Evolutionary conservation across 2,888 invertebrate species (phyloP).

Genomic region (Romanomermis culicivorax): DNA sequence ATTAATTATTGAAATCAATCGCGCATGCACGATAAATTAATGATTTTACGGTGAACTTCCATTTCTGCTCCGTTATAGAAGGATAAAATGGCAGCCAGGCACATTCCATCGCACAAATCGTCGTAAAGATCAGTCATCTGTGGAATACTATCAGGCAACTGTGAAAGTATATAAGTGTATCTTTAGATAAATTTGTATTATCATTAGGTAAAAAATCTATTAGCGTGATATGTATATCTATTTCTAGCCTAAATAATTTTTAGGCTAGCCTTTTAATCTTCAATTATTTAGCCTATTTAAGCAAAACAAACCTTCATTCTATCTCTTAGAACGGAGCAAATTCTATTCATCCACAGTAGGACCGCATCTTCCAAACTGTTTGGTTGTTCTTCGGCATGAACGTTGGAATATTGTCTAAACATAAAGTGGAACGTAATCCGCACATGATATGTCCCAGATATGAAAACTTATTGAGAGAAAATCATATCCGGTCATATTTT

Average conservation of each 20-base stretch:
- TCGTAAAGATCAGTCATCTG: slow-evolving; percentile 28
- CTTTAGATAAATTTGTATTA: too few species aligned
- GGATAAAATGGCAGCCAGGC: slow-evolving; percentile 21
- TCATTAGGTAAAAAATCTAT: too few species aligned
- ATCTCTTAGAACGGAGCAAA: slow-evolving; percentile 29
- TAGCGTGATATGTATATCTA: too few species aligned
- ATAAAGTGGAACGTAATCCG: too few species aligned
- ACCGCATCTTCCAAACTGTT: slow-evolving; percentile 31
- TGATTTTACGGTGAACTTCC: background rate
- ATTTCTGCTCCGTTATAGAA: slow-evolving; percentile 22
- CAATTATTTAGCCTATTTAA: too few species aligned
- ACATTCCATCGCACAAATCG: slow-evolving; percentile 26
- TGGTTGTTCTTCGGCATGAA: slow-evolving; percentile 30
- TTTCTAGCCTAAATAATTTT: too few species aligned
- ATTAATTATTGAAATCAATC: too few species aligned
- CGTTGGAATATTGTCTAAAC: slow-evolving; percentile 29
- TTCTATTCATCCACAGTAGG: slow-evolving; percentile 35
- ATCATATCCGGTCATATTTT: too few species aligned
- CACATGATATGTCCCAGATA: too few species aligned
- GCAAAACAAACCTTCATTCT: slow-evolving; percentile 14
- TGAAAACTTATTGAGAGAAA: too few species aligned
- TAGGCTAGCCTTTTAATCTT: too few species aligned
- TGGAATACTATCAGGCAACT: slow-evolving; percentile 14
- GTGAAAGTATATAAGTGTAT: too few species aligned
- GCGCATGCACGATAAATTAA: background rate